Evolutionary conservation across 2,113 vertebrate genomes (phyloP), one percentile per base, ranked within the genome.

Genomic region (Aviceda subcristata): DNA sequence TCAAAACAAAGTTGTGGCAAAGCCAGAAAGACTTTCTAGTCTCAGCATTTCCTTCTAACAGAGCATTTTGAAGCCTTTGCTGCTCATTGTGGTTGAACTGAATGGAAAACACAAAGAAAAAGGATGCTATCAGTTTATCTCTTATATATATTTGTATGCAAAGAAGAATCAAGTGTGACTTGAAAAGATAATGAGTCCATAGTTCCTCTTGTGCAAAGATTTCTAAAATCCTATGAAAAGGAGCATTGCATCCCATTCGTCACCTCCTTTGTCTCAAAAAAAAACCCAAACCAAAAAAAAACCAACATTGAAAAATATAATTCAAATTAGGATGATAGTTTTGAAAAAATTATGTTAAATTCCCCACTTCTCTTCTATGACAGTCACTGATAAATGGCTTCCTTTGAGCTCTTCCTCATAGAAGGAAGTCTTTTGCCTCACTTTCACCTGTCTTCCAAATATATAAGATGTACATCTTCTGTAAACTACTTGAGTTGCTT

Each of bases 381-480:
- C 12, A 32, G 16, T 62, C 24, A 46, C 14, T 45, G 12, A 76
- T 30, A 17, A 86, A 11, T 27, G 41, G 7, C 4, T 75, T 91
- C 20, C 21, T 62, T 88, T 0, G 0, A 71, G 11, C 16, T 29
- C 7, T 68, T 77, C 23, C 12, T 71, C 34, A 12, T 9, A 5
- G 32, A 74, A 78, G 7, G 4, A 87, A 29, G 4, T 19, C 13
- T 30, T 48, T 82, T 51, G 22, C 19, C 16, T 59, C 19, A 8
- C 12, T 63, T 85, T 82, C 62, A 68, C 5, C 7, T 46, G 5
- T 51, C 48, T 95, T 74, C 14, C 23, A 63, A 78, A 67, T 12
- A 21, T 6, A 29, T 50, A 60, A 72, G 9, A 29, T 13, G 1
- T 14, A 36, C 7, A 11, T 14, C 6, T 83, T 66, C 34, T 34